phyloP scores from a whole-genome alignment of 2,888 invertebrate genomes.

The Drosophila testacea region DNA sequence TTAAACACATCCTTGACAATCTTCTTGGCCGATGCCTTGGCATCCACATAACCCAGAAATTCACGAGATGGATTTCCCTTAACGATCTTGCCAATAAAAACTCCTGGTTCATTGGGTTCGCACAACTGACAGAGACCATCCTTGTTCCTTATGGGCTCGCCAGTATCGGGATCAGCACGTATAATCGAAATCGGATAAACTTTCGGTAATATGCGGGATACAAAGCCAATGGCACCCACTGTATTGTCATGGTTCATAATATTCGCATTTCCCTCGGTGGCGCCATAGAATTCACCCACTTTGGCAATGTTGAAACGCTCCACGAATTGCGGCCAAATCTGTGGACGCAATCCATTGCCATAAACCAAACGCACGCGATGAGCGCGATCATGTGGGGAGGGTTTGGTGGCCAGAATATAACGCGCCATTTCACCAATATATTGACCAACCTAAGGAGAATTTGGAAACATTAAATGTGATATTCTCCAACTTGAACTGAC shows the following conservation, averaged over 20 bases:
- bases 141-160: conserved; percentile 93
- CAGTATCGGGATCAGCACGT: conserved; percentile 93
- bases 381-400: conserved; percentile 88
- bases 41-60: conserved; percentile 97
- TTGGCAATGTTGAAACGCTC: conserved; percentile 92
- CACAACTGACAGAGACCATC: conserved; percentile 92
- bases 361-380: conserved; percentile 92
- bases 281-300: conserved; percentile 97
- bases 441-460: conserved; percentile 89
- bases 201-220: conserved; percentile 93
- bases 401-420: conserved; percentile 91
- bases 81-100: conserved; percentile 97
- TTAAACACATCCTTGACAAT: conserved; percentile 93
- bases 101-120: conserved; percentile 94
- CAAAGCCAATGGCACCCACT: conserved; percentile 96
- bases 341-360: conserved; percentile 96
- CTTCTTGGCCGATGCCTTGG: conserved; percentile 96
- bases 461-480: background rate
- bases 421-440: conserved; percentile 97
- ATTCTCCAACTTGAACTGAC: background rate
- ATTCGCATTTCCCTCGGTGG: conserved; percentile 98
- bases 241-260: conserved; percentile 97
- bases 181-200: conserved; percentile 97
- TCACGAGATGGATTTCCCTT: conserved; percentile 94
- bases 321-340: conserved; percentile 96